These are phyloP conservation scores for Meda fulgida DNA, from an alignment of 2,797 vertebrate species.

Conservation along the genomic window DNA sequence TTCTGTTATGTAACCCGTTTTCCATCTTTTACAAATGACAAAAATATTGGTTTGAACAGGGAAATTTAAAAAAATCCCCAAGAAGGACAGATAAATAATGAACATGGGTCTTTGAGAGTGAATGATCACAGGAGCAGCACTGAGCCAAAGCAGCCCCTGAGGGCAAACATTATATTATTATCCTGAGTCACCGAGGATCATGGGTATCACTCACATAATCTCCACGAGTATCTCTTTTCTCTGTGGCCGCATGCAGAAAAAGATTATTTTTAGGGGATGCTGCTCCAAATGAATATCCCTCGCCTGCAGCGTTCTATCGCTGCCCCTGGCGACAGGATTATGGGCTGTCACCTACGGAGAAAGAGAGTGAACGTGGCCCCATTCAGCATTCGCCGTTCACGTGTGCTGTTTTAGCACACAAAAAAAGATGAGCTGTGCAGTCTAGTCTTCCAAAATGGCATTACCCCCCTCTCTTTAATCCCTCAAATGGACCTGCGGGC, in stretches of 20 bases:
- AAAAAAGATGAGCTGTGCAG: constrained; percentile 78
- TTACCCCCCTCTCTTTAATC: constrained; percentile 81
- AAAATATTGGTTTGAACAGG: neutral
- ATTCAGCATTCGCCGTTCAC: constrained; percentile 51
- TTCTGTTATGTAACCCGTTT: neutral
- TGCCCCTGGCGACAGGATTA: constrained; percentile 68
- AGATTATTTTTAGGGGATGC: constrained; percentile 51
- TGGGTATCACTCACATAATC: constrained; percentile 38
- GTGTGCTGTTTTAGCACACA: constrained; percentile 66
- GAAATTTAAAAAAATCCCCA: neutral
- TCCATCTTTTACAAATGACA: neutral
- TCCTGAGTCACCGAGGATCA: constrained; percentile 30
- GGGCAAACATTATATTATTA: constrained; percentile 46
- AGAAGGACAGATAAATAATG: neutral
- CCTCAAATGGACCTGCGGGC: constrained; percentile 78
- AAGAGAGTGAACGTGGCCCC: constrained; percentile 26
- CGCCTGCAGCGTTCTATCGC: constrained; percentile 54
- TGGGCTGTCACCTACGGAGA: constrained; percentile 55
- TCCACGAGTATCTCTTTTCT: constrained; percentile 41
- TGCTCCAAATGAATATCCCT: constrained; percentile 64
- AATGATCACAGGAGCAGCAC: constrained; percentile 30
- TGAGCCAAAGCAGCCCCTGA: constrained; percentile 45
- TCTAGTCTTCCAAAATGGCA: constrained; percentile 76
- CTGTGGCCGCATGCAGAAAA: constrained; percentile 43
- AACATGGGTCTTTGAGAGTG: constrained; percentile 28